Conservation (phyloP, 37 sponge, comb jelly and placozoan species). For the Tethya wilhelma region DNA sequence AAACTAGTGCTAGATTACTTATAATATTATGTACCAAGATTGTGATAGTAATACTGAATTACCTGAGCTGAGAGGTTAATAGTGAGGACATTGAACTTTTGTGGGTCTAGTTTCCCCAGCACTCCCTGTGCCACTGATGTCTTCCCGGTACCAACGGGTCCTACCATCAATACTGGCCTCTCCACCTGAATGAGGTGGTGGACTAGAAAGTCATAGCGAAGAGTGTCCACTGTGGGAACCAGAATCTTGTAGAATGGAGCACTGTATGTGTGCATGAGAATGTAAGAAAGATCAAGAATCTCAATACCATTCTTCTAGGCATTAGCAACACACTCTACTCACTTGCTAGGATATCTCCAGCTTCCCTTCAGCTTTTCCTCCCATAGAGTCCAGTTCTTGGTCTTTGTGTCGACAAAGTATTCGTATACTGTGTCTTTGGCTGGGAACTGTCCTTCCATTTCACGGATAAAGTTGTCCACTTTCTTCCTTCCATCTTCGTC, state of each 20-base stretch:
- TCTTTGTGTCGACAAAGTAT: slow-evolving; percentile 95
- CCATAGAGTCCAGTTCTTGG: slow-evolving; percentile 93
- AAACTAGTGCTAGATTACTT: not conserved
- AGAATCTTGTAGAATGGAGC: slow-evolving; percentile 98
- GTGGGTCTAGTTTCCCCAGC: slow-evolving; percentile 85
- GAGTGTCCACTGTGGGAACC: slow-evolving; percentile 99
- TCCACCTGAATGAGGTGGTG: slow-evolving; percentile 77
- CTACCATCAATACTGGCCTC: slow-evolving; percentile 90
- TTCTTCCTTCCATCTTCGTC: slow-evolving; percentile 93
- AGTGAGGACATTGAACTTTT: slow-evolving; percentile 77
- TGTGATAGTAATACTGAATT: not conserved
- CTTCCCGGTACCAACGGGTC: slow-evolving; percentile 98
- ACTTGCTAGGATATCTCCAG: slow-evolving; percentile 93
- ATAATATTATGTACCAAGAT: not conserved
- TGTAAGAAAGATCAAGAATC: not conserved
- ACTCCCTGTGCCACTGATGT: slow-evolving; percentile 94
- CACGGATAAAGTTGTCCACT: slow-evolving; percentile 94
- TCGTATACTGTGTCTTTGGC: slow-evolving; percentile 97
- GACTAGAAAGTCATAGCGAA: slow-evolving; percentile 95
- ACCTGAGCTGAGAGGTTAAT: slow-evolving; percentile 98
- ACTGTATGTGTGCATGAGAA: slow-evolving; percentile 32
- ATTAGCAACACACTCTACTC: slow-evolving; percentile 11
- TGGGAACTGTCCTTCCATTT: slow-evolving; percentile 96
- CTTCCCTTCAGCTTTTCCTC: slow-evolving; percentile 90
- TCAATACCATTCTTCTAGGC: not conserved